Evolutionary conservation across 2,888 invertebrate genomes (phyloP).

Genomic region (Lithosia quadra): DNA sequence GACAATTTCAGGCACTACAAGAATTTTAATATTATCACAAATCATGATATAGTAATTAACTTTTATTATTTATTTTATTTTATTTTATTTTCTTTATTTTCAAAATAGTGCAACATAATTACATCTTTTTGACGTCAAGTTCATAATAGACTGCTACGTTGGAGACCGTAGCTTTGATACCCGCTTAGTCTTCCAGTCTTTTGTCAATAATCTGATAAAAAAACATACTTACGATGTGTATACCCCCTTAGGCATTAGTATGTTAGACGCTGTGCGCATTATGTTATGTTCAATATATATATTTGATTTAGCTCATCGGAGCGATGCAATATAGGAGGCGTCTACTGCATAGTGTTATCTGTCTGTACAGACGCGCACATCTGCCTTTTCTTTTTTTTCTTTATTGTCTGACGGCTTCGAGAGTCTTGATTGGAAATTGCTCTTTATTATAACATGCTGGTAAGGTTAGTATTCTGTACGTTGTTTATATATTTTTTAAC

Average conservation of each 20-base stretch:
- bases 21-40: too few relatives aligned
- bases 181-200: too few relatives aligned
- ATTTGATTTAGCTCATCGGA: not conserved
- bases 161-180: too few relatives aligned
- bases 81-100: too few relatives aligned
- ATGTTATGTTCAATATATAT: constrained; percentile 6
- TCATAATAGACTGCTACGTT: too few relatives aligned
- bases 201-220: too few relatives aligned
- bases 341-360: not conserved
- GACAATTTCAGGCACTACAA: too few relatives aligned
- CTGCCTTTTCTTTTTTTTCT: not conserved
- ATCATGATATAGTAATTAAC: too few relatives aligned
- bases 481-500: not conserved
- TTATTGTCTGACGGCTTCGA: too few relatives aligned
- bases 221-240: not conserved
- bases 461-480: not conserved
- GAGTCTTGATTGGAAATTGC: not conserved
- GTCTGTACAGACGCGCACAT: not conserved
- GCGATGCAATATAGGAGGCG: constrained; percentile 1
- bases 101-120: too few relatives aligned
- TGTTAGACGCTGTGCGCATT: not conserved
- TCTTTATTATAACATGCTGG: not conserved
- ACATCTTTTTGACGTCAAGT: too few relatives aligned
- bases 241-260: not conserved
- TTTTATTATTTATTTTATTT: too few relatives aligned